Base-by-base conservation (phyloP, 2,888 invertebrate species). In the Blastobasis lacticolella region DNA sequence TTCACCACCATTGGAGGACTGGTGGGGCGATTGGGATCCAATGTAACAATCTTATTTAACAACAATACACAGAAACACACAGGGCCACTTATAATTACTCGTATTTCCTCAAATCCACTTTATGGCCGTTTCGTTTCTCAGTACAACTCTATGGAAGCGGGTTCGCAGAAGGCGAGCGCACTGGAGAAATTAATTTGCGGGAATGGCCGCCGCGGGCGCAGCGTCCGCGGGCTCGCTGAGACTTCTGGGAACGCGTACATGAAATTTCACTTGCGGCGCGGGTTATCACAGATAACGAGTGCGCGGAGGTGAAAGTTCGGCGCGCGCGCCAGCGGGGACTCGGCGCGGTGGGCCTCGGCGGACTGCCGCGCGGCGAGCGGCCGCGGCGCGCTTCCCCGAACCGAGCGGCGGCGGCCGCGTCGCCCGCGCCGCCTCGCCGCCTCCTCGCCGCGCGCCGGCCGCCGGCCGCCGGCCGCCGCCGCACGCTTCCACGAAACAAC, bases 1-100 rank as follows among this genome's bases (percentile, higher is more conserved):
- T 85, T 87, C 64, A 86, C 88, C 87, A 88, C 88, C 88, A 88
- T 88, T 81, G 81, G 81, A 84, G 88, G 87, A 80, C 79, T 70
- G 64, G 65, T 63, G 54, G 76, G 78, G 67, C 76, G 75, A 68
- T 86, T 84, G 85, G 88, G 87, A 88, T 88, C 88, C 88, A 88
- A 88, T 84, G 79, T 88, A 87, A 82, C 83, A 75, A 84, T 69
- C 75, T 81, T 81, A 56, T 61, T 54, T 69, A 68, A 69, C 77
- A 77, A 75, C 74, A 72, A 67, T 71, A 76, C 85, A 87, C 85
- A 76, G 77, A 84, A 86, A 86, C 83, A 79, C 86, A 78, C 75
- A 77, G 72, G 74, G 68, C 69, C 82, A 84, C 82, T 83, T 78
- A 70, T 77, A 82, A 82, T 81, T 82, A 80, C 75, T 73, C 75